Conservation (phyloP, 2,113 vertebrate species). For the Probosciger aterrimus region DNA sequence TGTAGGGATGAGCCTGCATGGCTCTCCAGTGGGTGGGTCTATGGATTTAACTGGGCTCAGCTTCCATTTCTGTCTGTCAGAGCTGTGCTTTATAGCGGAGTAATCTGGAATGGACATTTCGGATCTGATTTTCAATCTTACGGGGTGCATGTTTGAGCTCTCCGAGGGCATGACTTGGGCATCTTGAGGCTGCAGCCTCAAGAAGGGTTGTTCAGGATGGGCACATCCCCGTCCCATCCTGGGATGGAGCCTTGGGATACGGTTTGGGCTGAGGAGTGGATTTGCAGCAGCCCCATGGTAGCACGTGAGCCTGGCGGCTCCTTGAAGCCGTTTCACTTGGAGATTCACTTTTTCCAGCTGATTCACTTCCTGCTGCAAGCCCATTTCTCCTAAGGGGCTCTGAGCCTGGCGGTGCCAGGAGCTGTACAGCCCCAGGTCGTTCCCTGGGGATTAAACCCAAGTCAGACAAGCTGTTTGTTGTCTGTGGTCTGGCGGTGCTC, state of each 20-base stretch:
- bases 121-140: neutral
- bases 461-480: neutral
- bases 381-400: neutral
- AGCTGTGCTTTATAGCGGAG: neutral
- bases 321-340: neutral
- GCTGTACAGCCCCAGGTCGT: neutral
- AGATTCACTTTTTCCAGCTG: neutral
- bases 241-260: neutral
- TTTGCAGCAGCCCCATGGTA: neutral
- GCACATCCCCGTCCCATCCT: fast-evolving
- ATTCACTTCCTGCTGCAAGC: neutral
- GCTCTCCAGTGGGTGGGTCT: neutral
- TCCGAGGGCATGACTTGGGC: neutral
- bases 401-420: neutral
- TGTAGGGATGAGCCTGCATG: neutral
- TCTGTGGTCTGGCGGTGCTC: neutral
- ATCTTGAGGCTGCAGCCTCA: neutral
- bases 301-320: neutral
- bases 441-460: neutral
- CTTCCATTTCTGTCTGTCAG: neutral
- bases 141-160: neutral
- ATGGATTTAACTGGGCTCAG: neutral
- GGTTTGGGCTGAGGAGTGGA: neutral
- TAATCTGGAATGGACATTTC: neutral
- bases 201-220: neutral